These are phyloP conservation scores for Anser cygnoides DNA, from an alignment of 2,113 vertebrate species.

Conservation along the genomic window DNA sequence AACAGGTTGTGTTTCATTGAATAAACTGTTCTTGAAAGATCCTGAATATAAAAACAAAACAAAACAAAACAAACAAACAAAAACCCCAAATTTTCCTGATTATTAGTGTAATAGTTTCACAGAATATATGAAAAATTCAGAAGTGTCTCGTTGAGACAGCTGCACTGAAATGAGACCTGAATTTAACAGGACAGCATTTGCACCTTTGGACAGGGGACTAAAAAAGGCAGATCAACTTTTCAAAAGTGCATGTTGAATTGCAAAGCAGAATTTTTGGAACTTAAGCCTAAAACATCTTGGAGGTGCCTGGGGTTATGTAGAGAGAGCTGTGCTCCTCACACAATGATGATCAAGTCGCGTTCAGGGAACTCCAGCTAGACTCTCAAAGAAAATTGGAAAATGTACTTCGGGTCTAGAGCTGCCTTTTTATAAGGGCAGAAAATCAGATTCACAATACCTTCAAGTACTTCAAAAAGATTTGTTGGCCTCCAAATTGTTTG, in stretches of 20 bases:
- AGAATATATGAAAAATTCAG: neutral
- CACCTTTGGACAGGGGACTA: neutral
- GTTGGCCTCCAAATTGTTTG: neutral
- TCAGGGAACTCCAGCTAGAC: neutral
- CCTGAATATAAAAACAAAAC: neutral
- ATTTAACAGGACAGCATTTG: neutral
- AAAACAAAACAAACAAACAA: neutral
- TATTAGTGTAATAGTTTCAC: neutral
- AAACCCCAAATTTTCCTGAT: neutral
- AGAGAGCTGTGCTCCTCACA: neutral
- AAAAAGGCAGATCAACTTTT: neutral
- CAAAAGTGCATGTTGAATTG: neutral
- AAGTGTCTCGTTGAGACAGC: neutral
- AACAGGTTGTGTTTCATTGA: neutral
- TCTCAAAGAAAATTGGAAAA: neutral
- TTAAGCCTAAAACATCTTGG: neutral
- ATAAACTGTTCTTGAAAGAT: neutral
- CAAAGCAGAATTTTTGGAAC: neutral
- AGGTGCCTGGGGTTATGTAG: neutral
- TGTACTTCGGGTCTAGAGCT: neutral
- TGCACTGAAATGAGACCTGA: neutral
- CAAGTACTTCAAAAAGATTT: neutral
- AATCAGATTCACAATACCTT: neutral
- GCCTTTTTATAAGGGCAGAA: neutral
- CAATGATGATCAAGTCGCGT: neutral